A percentile compares a stretch with the other conserved stretches of the same genome.
phyloP scores from a whole-genome alignment of 2,888 invertebrate genomes.

The Taenaris catops region DNA sequence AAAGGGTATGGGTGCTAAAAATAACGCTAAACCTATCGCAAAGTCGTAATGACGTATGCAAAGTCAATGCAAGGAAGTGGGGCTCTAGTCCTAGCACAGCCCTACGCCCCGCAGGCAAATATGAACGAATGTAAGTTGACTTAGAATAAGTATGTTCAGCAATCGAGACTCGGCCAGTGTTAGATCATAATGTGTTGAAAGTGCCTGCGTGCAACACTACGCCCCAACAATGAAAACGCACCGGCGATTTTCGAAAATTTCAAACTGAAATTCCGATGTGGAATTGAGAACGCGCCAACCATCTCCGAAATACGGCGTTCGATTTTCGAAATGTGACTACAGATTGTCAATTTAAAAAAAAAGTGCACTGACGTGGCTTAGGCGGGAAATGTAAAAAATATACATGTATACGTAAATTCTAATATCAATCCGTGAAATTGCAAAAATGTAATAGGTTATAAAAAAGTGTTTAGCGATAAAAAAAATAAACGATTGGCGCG shows the following conservation, averaged over 20 bases:
- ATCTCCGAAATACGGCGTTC: constrained; percentile 23
- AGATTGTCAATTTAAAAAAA: constrained; percentile 13
- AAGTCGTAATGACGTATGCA: constrained; percentile 16
- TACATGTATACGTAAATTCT: too few species aligned
- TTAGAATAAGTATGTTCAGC: constrained; percentile 80
- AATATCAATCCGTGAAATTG: constrained; percentile 53
- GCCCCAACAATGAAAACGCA: constrained; percentile 63
- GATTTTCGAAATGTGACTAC: constrained; percentile 43
- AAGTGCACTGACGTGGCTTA: constrained; percentile 18
- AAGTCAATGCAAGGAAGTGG: constrained; percentile 21
- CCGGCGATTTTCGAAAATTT: constrained; percentile 39
- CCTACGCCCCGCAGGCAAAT: constrained; percentile 78
- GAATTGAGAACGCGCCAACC: constrained; percentile 35
- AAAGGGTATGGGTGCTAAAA: constrained; percentile 18
- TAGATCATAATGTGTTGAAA: constrained; percentile 80
- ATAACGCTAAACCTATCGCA: constrained; percentile 12
- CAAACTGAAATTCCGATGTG: constrained; percentile 26
- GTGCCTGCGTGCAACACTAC: constrained; percentile 69
- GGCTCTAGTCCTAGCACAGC: constrained; percentile 59
- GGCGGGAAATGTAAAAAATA: constrained; percentile 15
- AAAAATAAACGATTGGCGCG: constrained; percentile 41
- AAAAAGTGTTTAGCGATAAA: constrained; percentile 32
- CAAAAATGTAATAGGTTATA: constrained; percentile 49
- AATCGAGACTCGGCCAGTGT: constrained; percentile 77
- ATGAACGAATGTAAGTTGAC: constrained; percentile 81